phyloP scores from a whole-genome alignment of 2,888 invertebrate species.

The Cheiracanthium punctorium region DNA sequence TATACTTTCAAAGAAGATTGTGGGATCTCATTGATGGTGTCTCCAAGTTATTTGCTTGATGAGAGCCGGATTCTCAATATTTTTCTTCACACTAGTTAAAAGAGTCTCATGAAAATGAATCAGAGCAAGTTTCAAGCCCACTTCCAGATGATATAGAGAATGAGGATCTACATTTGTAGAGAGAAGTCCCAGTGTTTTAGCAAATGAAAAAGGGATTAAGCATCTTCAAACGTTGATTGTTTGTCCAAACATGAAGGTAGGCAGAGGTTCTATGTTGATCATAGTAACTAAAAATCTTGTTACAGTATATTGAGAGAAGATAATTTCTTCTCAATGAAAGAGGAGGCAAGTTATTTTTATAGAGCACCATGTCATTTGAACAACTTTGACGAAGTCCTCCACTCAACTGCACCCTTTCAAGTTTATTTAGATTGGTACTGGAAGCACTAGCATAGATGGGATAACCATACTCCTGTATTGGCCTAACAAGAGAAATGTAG shows the following conservation, averaged over 20 bases:
- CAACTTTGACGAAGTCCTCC: background rate
- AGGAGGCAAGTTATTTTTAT: background rate
- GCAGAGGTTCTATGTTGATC: no score
- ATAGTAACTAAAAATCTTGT: background rate
- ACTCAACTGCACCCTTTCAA: background rate
- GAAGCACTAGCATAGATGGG: no score
- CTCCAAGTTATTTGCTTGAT: background rate
- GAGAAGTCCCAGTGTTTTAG: background rate
- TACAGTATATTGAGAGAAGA: no score
- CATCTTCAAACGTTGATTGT: background rate
- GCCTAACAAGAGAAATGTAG: no score
- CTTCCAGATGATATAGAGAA: conserved; percentile 3
- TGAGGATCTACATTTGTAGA: background rate
- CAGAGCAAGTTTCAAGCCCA: background rate
- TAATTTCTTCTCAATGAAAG: background rate
- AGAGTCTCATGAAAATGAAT: background rate
- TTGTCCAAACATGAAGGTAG: background rate
- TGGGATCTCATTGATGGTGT: no score
- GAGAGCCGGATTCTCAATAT: conserved; percentile 1
- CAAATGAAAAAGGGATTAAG: conserved; percentile 2
- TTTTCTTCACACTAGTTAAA: conserved; percentile 24
- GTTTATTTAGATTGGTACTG: no score
- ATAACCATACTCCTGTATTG: no score
- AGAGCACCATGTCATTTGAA: background rate
- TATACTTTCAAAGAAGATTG: no score